Percentiles rank a stretch among this genome's conserved stretches.
phyloP scores from a whole-genome alignment of 2,113 vertebrate genomes.

The Nibea albiflora region DNA sequence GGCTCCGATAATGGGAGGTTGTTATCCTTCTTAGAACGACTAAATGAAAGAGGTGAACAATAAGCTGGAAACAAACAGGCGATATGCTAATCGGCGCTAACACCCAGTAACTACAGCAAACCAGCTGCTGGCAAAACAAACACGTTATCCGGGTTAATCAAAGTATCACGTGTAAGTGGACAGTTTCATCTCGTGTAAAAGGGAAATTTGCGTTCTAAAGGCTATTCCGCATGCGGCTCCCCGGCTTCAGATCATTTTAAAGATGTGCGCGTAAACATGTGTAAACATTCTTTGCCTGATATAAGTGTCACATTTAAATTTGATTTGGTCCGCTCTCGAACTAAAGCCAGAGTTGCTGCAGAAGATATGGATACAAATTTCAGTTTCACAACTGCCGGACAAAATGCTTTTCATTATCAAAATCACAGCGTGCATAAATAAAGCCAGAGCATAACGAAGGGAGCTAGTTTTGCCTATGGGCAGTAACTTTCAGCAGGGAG shows the following conservation, averaged over 20 bases:
- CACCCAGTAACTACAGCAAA: constrained; percentile 24
- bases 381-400: neutral
- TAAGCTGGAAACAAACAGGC: constrained; percentile 55
- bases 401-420: neutral
- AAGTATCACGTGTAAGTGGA: constrained; percentile 32
- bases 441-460: constrained; percentile 19
- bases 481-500: neutral
- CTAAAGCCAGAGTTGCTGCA: neutral
- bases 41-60: constrained; percentile 62
- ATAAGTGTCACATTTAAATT: neutral
- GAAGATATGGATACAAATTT: neutral
- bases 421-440: neutral
- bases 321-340: constrained; percentile 3
- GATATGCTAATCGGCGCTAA: constrained; percentile 47
- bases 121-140: constrained; percentile 55
- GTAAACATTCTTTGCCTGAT: neutral
- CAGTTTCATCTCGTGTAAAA: constrained; percentile 18
- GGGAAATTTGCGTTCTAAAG: neutral
- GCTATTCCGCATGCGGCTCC: neutral
- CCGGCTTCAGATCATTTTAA: neutral
- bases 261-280: neutral
- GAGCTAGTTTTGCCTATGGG: neutral
- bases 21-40: constrained; percentile 51
- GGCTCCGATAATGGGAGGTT: constrained; percentile 22
- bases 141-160: constrained; percentile 55